Conservation (phyloP, 2,113 vertebrate species). For the Alethe diademata region DNA sequence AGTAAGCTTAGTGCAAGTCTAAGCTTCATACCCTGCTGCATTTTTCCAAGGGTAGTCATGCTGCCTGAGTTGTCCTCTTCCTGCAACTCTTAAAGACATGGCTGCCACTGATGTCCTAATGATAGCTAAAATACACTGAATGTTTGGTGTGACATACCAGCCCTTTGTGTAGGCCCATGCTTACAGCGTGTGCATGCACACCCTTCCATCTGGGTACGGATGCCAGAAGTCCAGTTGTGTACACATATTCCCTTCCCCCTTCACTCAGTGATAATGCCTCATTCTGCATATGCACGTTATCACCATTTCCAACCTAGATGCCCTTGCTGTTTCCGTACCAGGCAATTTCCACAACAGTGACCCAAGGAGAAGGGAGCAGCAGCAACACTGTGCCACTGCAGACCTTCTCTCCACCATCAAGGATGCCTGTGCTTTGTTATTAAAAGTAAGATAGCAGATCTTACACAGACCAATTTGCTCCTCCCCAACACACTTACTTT, state of each 20-base stretch:
- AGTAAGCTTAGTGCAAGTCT: fast-evolving
- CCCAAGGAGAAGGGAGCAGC: background rate
- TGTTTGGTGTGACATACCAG: background rate
- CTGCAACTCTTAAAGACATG: background rate
- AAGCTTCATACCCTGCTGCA: background rate
- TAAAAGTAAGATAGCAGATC: background rate
- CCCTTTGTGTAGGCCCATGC: background rate
- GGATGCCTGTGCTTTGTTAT: fast-evolving
- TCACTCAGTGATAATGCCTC: fast-evolving
- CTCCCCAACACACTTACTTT: background rate
- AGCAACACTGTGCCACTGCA: background rate
- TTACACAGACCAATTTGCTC: background rate
- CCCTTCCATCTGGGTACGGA: background rate
- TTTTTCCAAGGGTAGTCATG: background rate
- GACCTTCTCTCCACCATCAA: background rate
- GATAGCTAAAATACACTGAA: background rate
- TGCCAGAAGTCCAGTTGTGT: background rate
- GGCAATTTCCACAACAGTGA: background rate
- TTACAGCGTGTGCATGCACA: too few relatives aligned
- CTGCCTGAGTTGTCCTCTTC: background rate
- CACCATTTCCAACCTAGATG: background rate
- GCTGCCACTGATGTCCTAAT: background rate
- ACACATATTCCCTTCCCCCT: fast-evolving
- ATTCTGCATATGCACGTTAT: fast-evolving
- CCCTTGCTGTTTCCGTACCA: background rate